Evolutionary conservation across 2,888 invertebrate species (phyloP), one percentile per base, ranked within the genome.

Genomic region (Merodon equestris): DNA sequence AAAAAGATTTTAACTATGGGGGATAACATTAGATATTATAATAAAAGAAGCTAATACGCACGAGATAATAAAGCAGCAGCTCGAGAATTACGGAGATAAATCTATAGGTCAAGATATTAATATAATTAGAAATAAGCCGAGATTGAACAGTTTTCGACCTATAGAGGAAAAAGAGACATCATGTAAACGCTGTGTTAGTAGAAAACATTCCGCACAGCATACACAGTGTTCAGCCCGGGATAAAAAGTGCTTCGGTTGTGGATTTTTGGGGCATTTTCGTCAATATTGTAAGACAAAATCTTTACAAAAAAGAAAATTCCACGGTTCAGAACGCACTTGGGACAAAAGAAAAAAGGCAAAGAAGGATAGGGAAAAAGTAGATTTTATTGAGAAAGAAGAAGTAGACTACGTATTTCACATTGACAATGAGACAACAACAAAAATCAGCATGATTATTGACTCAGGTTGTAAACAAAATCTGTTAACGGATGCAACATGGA

Each of bases 41-140:
- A 64, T 58, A 51, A 58, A 57, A 58, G 66, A 66, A 38, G 72
- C 72, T 58, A 64, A 72, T 64, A 57, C 56, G n/a, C 57, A 57
- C 38, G 72, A 64, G 57, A 56, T 57, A 38, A 40, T 57, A 12
- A 63, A 50, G 27, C 61, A 63, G 38, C 63, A 71, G 36, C 50
- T 71, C 34, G 64, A 72, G 10, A 64, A 64, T 27, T 58, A 64
- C 40, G 60, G 56, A 38, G 19, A 67, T 15, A 67, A 57, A 17
- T 38, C 12, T 57, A 17, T 9, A 40, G 57, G 50, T 50, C 50
- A 66, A 17, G 47, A 66, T 18, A 47, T 67, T 40, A 56, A 56
- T 27, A 18, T 34, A 18, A 56, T 56, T n/a, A n/a, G n/a, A n/a
- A n/a, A n/a, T n/a, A n/a, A n/a, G n/a, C n/a, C n/a, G n/a, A n/a